Evolutionary conservation across 2,113 vertebrate genomes (phyloP).

Genomic region (Sorex fumeus): DNA sequence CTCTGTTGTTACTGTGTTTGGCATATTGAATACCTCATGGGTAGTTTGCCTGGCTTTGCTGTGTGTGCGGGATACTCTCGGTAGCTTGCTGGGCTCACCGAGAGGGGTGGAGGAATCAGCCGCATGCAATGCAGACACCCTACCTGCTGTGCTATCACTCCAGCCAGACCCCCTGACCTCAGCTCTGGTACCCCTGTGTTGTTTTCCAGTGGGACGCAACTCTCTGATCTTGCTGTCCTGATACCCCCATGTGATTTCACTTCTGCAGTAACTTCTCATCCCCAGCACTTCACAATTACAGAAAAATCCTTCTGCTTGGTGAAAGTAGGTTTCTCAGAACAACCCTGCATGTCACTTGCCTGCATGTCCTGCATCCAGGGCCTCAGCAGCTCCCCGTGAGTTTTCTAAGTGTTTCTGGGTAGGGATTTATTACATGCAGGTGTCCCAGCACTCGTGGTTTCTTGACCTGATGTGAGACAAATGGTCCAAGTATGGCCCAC

Average conservation of each 20-base stretch:
- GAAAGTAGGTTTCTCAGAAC: constrained; percentile 18
- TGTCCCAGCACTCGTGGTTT: background rate
- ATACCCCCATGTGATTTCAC: background rate
- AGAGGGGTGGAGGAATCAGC: too few species aligned
- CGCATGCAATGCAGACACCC: too few species aligned
- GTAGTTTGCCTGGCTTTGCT: too few species aligned
- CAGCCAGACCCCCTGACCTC: background rate
- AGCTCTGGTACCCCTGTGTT: background rate
- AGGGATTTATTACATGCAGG: constrained; percentile 15
- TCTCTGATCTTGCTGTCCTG: background rate
- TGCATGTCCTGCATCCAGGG: background rate
- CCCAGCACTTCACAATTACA: background rate
- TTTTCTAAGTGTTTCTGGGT: constrained; percentile 20
- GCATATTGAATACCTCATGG: too few species aligned
- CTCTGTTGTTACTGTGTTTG: too few species aligned
- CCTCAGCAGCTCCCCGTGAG: background rate
- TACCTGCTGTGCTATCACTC: too few species aligned
- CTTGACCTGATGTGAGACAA: constrained; percentile 16
- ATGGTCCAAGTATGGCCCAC: background rate
- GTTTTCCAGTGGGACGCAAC: background rate
- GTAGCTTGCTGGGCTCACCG: too few species aligned
- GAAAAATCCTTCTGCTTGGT: background rate
- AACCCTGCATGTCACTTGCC: background rate
- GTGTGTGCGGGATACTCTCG: too few species aligned
- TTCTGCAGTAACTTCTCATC: background rate